Evolutionary conservation across 2,888 invertebrate species (phyloP).

Genomic region (Neoascia interrupta): DNA sequence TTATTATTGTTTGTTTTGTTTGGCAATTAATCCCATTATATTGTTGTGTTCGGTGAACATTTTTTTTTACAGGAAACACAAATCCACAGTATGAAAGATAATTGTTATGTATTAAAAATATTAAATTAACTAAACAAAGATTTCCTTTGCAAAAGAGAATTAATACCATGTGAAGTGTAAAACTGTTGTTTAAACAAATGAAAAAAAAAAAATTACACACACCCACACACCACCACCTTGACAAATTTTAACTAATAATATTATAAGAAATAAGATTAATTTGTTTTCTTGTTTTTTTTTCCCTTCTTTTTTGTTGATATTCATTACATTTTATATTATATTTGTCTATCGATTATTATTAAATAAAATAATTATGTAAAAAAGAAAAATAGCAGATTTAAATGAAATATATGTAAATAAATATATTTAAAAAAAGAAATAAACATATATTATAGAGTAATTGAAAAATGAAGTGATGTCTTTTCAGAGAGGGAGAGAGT

Average conservation of each 20-base stretch:
- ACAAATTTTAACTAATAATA: constrained; percentile 57
- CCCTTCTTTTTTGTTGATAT: constrained; percentile 57
- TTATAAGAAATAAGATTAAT: constrained; percentile 57
- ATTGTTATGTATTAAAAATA: constrained; percentile 47
- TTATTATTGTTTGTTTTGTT: constrained; percentile 57
- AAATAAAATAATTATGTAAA: constrained; percentile 33
- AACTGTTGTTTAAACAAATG: constrained; percentile 39
- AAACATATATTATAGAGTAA: constrained; percentile 53
- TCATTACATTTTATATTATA: constrained; percentile 63
- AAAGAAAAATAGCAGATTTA: constrained; percentile 57
- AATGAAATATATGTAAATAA: constrained; percentile 64
- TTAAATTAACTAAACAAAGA: constrained; percentile 30
- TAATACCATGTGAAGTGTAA: constrained; percentile 52
- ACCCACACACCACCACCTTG: constrained; percentile 55
- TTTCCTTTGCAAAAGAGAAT: not conserved
- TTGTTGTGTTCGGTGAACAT: constrained; percentile 58
- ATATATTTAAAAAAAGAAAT: constrained; percentile 65
- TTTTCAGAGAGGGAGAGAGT: not conserved
- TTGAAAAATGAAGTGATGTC: constrained; percentile 21
- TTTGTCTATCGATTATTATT: constrained; percentile 59
- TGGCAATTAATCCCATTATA: constrained; percentile 49
- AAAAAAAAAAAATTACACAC: constrained; percentile 22
- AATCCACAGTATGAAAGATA: constrained; percentile 36
- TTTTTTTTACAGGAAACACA: constrained; percentile 47
- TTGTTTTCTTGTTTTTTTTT: constrained; percentile 59